These are phyloP conservation scores for Corbicula japonica DNA, from an alignment of 2,888 invertebrate species.

Conservation along the genomic window DNA sequence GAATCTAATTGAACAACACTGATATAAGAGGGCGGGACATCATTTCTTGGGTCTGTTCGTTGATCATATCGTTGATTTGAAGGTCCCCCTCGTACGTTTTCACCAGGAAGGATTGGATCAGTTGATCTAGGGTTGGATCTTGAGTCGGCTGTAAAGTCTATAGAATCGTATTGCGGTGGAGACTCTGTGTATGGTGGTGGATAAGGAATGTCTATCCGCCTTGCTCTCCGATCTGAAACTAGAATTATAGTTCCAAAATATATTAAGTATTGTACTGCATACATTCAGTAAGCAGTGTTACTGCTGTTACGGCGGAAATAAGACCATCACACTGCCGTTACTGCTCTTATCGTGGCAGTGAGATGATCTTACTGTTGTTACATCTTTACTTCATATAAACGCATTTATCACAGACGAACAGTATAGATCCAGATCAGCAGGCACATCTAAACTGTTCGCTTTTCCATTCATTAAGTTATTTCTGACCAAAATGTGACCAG, in stretches of 20 bases:
- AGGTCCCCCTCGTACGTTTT: neutral
- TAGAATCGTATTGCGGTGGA: constrained; percentile 40
- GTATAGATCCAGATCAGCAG: too few relatives aligned
- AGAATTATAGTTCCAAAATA: neutral
- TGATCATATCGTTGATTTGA: constrained; percentile 7
- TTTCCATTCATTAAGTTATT: too few relatives aligned
- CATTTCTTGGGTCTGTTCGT: neutral
- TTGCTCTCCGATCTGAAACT: constrained; percentile 3
- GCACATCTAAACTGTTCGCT: too few relatives aligned
- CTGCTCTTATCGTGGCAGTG: too few relatives aligned
- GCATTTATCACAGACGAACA: too few relatives aligned
- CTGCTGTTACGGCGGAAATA: neutral
- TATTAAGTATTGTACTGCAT: neutral
- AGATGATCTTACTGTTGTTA: too few relatives aligned
- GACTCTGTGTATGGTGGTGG: constrained; percentile 57
- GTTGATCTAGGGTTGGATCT: constrained; percentile 24
- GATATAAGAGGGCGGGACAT: constrained; percentile 22
- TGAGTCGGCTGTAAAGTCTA: constrained; percentile 4
- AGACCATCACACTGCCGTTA: too few relatives aligned
- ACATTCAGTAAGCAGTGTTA: neutral
- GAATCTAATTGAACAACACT: constrained; percentile 4
- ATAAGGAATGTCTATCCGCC: constrained; percentile 28
- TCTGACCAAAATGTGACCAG: too few relatives aligned
- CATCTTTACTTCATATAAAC: too few relatives aligned
- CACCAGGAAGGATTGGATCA: constrained; percentile 30